Base-by-base conservation (phyloP, 2,113 vertebrate species). In the Apus apus region DNA sequence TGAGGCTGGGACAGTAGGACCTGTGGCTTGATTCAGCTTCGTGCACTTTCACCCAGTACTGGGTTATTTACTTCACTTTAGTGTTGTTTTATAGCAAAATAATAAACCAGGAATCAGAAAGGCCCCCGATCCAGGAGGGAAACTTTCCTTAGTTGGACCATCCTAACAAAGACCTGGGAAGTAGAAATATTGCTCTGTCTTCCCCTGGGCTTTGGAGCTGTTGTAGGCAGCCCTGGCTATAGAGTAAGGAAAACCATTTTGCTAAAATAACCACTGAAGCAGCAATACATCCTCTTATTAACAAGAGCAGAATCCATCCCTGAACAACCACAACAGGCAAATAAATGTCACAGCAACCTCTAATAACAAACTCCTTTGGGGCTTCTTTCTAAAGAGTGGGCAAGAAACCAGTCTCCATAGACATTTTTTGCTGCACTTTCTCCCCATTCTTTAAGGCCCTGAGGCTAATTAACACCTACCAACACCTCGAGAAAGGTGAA, bases 391-490 rank as follows among this genome's bases (percentile, higher is more conserved):
- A 6, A 40, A 6, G 50, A 16, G 19, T 0, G 36, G 22, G 18
- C 76, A 78, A 56, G 66, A 43, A 81, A 58, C 29, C 23, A 6
- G 2, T 4, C 87, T 46, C 67, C 78, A 22, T 0, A 26, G 72
- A 77, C 88, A 93, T 66, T 32, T 38, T 57, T 32, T 40, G 38
- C 68, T 48, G 54, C 45, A n/a, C 54, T 66, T 77, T 76, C 43
- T 66, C 64, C 64, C 65, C 43, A 25, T 58, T 89, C 45, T 16
- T 32, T 71, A 21, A 84, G 51, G 38, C 29, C 46, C 45, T 0
- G 11, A 1, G 62, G 78, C 66, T 85, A 95, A 96, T 96, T 82
- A 94, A 82, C 68, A 76, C 94, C 72, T 38, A 62, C 85, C 85
- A 87, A 68, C 70, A 80, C 79, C 93, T 85, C 2, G 1, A 27